Evolutionary conservation across 2,888 invertebrate genomes (phyloP), one percentile per base, ranked within the genome.

Genomic region (Drosophila macrospina): DNA sequence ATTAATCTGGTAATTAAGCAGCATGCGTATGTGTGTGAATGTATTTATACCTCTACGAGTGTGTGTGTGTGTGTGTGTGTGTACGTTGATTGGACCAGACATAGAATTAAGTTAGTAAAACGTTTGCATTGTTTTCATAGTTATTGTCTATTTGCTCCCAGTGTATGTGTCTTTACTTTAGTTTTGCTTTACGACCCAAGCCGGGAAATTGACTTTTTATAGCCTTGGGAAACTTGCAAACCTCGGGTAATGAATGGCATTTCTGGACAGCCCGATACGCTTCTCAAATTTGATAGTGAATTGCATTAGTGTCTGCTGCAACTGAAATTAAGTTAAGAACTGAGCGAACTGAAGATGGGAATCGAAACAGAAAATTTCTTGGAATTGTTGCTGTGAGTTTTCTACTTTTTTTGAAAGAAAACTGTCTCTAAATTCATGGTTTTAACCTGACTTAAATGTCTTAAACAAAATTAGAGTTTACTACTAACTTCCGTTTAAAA

Each of bases 61-160:
- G 30, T 44, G 30, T 54, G 50, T 66, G n/a, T 55, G 52, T 51
- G 24, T 44, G 39, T 30, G 26, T 55, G 55, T 44, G 51, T 63
- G 52, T 57, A 41, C 30, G 54, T 71, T 82, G 81, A 81, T 69
- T 80, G 75, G 65, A 55, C 61, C 62, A 69, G 61, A 48, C 61
- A 39, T 74, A 85, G 86, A 83, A 86, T 82, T 78, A 83, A 82
- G 88, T 85, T 86, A 84, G 82, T 82, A 86, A 82, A 84, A 45
- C 78, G 74, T 55, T 84, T 62, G 77, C 81, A 86, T 86, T 82
- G 86, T 54, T 80, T 69, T 63, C 47, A 7, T 8, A 34, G 39
- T 32, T 41, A 36, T 57, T 57, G 56, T 50, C 57, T 59, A 32
- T 20, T 20, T 50, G 42, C 24, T 52, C 26, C 37, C 36, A 32